Base-by-base conservation (phyloP, 2,113 vertebrate genomes). In the Hiodon alosoides region DNA sequence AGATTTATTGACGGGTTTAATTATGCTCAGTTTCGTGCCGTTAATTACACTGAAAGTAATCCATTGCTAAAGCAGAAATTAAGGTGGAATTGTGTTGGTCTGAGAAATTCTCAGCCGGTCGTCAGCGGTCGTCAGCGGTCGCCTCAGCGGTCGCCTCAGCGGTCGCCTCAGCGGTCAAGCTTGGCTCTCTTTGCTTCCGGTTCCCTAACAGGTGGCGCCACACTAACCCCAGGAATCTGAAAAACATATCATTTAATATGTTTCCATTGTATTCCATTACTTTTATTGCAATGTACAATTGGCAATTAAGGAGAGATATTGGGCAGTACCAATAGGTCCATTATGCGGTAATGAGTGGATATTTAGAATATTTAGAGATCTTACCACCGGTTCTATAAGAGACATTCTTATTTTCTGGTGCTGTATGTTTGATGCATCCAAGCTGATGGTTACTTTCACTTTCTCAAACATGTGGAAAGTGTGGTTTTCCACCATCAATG, bases 371-470 rank as follows among this genome's bases (percentile, higher is more conserved):
- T n/a, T 31, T 4, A 48, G 13, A 8, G 7, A 11, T 72, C 91
- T 90, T 88, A 99, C 97, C 94, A 95, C 89, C 0, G 97, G 97
- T 59, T 98, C 94, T 3, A 93, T 88, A 54, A 99, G 86, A 1
- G 91, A 84, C 96, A 99, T 98, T 69, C 94, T 90, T 82, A 99
- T 99, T 90, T 96, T 98, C 90, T 98, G 97, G 80, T 98, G 96
- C 68, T 99, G 97, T 78, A 99, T 89, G 77, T 98, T 99, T 68
- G 96, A 96, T 71, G 92, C 91, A 67, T 99, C 97, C 71, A 99
- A 87, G 77, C 83, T 93, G 82, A 99, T 85, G 78, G 92, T 96
- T 73, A 99, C 96, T 85, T 92, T 96, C 81, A 98, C 95, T 82
- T 88, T 93, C 86, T 99, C 96, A 89, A 99, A 99, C 51, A 96